Evolutionary conservation across 2,888 invertebrate species (phyloP).

Genomic region (Junonia oenone): DNA sequence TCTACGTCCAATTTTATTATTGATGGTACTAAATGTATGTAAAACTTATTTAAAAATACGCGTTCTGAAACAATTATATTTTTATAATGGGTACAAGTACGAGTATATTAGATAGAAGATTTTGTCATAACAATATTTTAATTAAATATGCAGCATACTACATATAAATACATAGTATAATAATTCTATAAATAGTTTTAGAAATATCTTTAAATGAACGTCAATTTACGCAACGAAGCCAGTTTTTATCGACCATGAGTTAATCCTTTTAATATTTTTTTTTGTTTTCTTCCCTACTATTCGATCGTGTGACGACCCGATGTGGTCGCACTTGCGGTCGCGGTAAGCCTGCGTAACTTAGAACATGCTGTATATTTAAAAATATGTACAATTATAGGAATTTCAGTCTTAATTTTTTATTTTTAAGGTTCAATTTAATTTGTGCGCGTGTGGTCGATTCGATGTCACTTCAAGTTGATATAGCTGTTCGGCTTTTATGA

Average conservation of each 20-base stretch:
- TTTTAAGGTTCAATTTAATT: neutral
- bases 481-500: conserved; percentile 18
- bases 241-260: neutral
- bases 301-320: conserved; percentile 30
- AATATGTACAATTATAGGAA: neutral
- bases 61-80: too few species aligned
- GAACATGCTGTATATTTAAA: conserved; percentile 34
- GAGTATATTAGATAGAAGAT: too few species aligned
- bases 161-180: too few species aligned
- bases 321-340: conserved; percentile 37
- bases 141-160: too few species aligned
- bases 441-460: neutral
- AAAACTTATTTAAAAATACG: too few species aligned
- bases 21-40: too few species aligned
- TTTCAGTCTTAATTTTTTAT: neutral
- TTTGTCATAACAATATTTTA: too few species aligned
- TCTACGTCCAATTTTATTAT: too few species aligned
- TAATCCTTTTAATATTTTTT: conserved; percentile 1
- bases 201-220: neutral
- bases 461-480: conserved; percentile 6
- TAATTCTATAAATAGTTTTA: too few species aligned
- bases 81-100: too few species aligned
- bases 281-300: conserved; percentile 19
- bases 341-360: conserved; percentile 32
- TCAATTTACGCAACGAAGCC: neutral